Evolutionary conservation across 1,140 invertebrate species (phyloP).

Genomic region (Leguminivora glycinivorella): DNA sequence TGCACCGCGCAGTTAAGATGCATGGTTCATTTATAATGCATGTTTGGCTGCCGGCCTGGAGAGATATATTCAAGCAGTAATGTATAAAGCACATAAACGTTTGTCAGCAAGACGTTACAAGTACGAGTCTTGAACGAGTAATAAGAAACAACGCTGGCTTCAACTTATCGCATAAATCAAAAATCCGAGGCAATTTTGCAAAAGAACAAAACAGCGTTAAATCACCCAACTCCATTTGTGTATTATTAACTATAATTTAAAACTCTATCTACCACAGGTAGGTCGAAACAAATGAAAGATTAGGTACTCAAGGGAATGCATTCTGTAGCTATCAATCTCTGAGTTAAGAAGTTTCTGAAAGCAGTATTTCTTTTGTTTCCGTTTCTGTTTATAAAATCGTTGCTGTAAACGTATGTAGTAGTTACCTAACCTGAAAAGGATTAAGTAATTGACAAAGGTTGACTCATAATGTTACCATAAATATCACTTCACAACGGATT

Average conservation of each 20-base stretch:
- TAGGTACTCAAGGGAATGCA: not conserved
- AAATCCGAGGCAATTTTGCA: constrained; percentile 17
- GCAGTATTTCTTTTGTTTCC: not conserved
- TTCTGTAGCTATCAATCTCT: constrained; percentile 5
- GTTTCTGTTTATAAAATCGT: too few species aligned
- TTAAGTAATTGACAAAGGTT: too few species aligned
- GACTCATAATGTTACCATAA: too few species aligned
- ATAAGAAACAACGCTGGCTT: constrained; percentile 12
- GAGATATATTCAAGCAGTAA: not conserved
- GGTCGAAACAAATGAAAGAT: not conserved
- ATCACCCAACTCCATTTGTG: constrained; percentile 14
- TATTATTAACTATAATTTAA: constrained; percentile 17
- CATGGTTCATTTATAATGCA: not conserved
- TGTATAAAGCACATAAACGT: not conserved
- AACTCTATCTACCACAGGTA: constrained; percentile 7
- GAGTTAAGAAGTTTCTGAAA: not conserved
- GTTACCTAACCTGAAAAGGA: too few species aligned
- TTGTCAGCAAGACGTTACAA: not conserved
- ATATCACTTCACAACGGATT: too few species aligned
- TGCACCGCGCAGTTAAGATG: not conserved
- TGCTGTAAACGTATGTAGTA: too few species aligned
- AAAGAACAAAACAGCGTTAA: constrained; percentile 24
- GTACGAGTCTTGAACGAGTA: constrained; percentile 6
- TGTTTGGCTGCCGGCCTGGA: not conserved
- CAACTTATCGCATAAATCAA: constrained; percentile 25